phyloP scores from a whole-genome alignment of 1,140 invertebrate species.

The Ericerus pela region DNA sequence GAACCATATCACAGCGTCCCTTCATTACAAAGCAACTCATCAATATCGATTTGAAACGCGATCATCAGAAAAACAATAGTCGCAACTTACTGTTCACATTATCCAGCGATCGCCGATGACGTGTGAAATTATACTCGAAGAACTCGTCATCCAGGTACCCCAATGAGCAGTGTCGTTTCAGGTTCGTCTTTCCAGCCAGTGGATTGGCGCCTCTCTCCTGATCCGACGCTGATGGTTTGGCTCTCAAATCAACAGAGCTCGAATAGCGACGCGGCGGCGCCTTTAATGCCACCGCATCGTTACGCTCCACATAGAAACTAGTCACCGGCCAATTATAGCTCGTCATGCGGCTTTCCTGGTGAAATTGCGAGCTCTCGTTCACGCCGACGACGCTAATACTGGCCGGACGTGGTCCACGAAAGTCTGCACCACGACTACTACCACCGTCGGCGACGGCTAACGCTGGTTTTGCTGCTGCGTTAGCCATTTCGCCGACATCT shows the following conservation, averaged over 20 bases:
- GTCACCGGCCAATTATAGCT: conserved; percentile 16
- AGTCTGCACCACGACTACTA: no score
- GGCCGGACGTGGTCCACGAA: no score
- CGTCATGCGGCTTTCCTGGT: conserved; percentile 13
- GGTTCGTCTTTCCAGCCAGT: neutral
- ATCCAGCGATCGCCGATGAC: neutral
- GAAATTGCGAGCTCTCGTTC: neutral
- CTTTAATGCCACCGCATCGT: neutral
- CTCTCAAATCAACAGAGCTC: neutral
- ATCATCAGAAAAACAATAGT: no score
- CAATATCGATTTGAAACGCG: no score
- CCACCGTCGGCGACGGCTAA: neutral
- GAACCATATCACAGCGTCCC: no score
- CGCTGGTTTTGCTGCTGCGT: neutral
- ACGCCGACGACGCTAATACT: neutral
- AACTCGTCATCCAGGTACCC: neutral
- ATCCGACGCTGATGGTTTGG: neutral
- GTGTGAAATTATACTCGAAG: conserved; percentile 4
- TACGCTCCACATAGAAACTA: conserved; percentile 12
- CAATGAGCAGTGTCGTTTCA: conserved; percentile 5
- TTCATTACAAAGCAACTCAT: no score
- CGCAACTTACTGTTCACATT: neutral
- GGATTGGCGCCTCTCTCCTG: neutral
- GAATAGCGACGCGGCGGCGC: no score
- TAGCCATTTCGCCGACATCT: neutral